These are phyloP conservation scores for Cephalotes varians DNA, from an alignment of 2,888 invertebrate species.

Conservation along the genomic window DNA sequence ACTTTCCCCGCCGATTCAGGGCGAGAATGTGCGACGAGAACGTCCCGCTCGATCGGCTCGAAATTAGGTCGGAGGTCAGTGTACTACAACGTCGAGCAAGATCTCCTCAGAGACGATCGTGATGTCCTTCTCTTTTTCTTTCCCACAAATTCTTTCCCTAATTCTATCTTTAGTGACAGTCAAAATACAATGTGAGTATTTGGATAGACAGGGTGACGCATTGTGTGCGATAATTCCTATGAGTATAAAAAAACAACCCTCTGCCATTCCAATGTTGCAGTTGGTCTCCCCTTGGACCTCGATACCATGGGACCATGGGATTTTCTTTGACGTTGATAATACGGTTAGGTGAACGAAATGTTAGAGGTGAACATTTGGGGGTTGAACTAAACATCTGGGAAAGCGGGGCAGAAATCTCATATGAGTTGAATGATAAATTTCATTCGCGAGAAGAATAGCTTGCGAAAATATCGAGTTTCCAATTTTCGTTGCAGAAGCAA, in stretches of 20 bases:
- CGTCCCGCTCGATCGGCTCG: constrained; percentile 65
- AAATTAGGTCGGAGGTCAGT: constrained; percentile 76
- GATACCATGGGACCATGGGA: background rate
- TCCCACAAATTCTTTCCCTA: constrained; percentile 37
- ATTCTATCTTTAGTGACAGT: constrained; percentile 44
- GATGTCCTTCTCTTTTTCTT: constrained; percentile 37
- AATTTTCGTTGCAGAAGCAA: constrained; percentile 29
- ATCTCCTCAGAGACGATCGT: constrained; percentile 53
- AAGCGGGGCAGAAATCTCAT: background rate
- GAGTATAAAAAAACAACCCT: constrained; percentile 68
- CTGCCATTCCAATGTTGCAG: constrained; percentile 37
- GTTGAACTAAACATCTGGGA: constrained; percentile 17
- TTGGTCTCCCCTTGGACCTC: constrained; percentile 6
- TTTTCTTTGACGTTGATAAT: constrained; percentile 50
- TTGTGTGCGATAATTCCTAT: constrained; percentile 70
- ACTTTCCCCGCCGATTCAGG: constrained; percentile 60
- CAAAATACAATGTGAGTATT: constrained; percentile 28
- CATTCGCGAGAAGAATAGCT: background rate
- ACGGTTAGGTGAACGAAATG: constrained; percentile 51
- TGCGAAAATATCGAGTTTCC: background rate
- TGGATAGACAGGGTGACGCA: constrained; percentile 54
- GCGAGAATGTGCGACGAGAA: constrained; percentile 60
- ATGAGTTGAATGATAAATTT: constrained; percentile 27
- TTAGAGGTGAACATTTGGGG: constrained; percentile 2
- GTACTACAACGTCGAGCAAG: constrained; percentile 63